These are phyloP conservation scores for Maylandia zebra DNA, from an alignment of 2,113 vertebrate genomes.

Conservation along the genomic window DNA sequence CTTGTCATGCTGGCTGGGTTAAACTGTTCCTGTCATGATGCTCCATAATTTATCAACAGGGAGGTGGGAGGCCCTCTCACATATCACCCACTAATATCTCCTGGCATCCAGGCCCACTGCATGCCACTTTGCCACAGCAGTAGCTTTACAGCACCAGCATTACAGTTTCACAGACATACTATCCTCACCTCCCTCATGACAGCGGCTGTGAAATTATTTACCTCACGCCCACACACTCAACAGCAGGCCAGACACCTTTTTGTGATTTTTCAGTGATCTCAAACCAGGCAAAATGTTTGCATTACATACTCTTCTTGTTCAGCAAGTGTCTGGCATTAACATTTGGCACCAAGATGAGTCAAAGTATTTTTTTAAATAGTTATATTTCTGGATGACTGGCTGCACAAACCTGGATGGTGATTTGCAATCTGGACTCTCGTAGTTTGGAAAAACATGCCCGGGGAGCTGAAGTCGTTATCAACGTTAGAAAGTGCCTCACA, in stretches of 20 bases:
- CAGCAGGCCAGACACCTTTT: background rate
- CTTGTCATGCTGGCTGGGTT: constrained; percentile 62
- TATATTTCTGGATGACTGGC: background rate
- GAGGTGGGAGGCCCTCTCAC: constrained; percentile 60
- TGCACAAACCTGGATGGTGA: background rate
- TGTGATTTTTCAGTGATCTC: background rate
- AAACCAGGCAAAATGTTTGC: background rate
- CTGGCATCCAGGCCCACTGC: constrained; percentile 39
- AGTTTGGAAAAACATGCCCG: background rate
- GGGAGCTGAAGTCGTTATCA: background rate
- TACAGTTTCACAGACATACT: constrained; percentile 21
- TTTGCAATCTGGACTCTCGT: background rate
- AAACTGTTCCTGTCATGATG: constrained; percentile 65
- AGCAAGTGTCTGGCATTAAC: background rate
- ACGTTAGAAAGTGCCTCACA: background rate
- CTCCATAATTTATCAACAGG: constrained; percentile 68
- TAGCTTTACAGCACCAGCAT: background rate
- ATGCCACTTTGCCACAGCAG: constrained; percentile 28
- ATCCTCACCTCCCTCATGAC: constrained; percentile 9
- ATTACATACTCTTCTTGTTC: background rate
- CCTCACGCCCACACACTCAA: background rate
- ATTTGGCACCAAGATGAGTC: background rate
- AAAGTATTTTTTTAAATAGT: background rate
- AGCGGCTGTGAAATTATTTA: constrained; percentile 9
- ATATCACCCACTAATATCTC: constrained; percentile 66